Conservation (phyloP, 2,113 vertebrate genomes). For the Mirounga angustirostris region DNA sequence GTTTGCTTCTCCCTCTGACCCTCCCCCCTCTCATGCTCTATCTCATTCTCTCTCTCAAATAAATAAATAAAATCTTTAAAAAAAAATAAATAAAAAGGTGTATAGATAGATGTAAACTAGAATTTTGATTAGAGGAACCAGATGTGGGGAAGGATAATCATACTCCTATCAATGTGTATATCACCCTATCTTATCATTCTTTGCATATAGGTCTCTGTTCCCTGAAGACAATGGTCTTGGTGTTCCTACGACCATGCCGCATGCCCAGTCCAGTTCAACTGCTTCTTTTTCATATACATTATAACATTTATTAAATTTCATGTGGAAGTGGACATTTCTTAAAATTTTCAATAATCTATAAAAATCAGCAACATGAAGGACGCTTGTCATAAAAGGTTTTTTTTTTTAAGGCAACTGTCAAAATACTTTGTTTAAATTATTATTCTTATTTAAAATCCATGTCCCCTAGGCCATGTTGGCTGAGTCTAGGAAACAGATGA, state of each 20-base stretch:
- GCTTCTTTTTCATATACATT: not conserved
- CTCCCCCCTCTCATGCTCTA: no score
- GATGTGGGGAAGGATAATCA: not conserved
- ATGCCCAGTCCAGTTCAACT: not conserved
- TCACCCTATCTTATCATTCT: not conserved
- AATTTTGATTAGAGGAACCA: not conserved
- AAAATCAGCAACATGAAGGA: not conserved
- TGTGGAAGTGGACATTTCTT: not conserved
- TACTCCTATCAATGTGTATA: not conserved
- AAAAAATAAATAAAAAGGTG: not conserved
- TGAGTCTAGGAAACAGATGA: not conserved
- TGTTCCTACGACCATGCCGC: not conserved
- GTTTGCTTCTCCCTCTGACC: no score
- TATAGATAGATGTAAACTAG: not conserved
- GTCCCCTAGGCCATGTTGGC: not conserved
- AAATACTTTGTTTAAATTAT: not conserved
- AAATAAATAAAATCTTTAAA: no score
- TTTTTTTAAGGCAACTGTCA: not conserved
- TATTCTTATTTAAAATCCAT: not conserved
- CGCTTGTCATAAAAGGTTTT: not conserved
- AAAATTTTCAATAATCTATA: not conserved
- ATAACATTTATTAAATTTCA: not conserved
- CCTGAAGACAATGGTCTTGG: not conserved
- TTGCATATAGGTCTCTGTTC: not conserved
- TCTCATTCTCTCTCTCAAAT: no score